phyloP scores from a whole-genome alignment of 2,888 invertebrate genomes.

The Laspeyria flexula region DNA sequence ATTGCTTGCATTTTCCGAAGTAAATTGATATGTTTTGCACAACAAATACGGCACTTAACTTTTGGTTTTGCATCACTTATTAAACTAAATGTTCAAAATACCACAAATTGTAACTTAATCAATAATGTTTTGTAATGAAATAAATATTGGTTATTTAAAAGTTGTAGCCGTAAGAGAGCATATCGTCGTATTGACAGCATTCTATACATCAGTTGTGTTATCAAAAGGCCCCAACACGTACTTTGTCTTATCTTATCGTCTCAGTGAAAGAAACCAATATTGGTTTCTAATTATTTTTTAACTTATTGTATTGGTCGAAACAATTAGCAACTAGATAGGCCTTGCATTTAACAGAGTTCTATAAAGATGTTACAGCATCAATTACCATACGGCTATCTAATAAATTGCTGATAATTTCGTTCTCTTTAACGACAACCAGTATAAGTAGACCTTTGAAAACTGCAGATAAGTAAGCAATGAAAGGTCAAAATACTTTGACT shows the following conservation, averaged over 20 bases:
- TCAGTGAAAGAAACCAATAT: slow-evolving; percentile 62
- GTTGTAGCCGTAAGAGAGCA: slow-evolving; percentile 59
- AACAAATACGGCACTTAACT: slow-evolving; percentile 32
- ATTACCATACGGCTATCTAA: too few species aligned
- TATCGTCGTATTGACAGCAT: slow-evolving; percentile 76
- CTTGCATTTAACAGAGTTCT: not conserved
- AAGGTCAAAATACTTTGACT: too few species aligned
- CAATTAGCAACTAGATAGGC: too few species aligned
- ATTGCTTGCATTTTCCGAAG: slow-evolving; percentile 54
- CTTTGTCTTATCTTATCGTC: slow-evolving; percentile 81
- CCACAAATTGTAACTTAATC: slow-evolving; percentile 15
- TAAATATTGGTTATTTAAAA: slow-evolving; percentile 45
- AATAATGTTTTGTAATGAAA: slow-evolving; percentile 25
- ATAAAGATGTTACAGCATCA: not conserved
- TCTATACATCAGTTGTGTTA: slow-evolving; percentile 72
- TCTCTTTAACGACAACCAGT: too few species aligned
- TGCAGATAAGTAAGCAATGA: too few species aligned
- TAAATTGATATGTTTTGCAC: slow-evolving; percentile 37
- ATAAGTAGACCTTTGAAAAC: too few species aligned
- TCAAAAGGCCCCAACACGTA: slow-evolving; percentile 69
- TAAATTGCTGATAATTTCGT: too few species aligned
- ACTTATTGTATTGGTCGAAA: not conserved
- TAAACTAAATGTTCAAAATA: slow-evolving; percentile 18
- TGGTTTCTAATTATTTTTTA: slow-evolving; percentile 31
- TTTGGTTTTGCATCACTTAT: slow-evolving; percentile 28